Base-by-base conservation (phyloP, 2,888 invertebrate species). In the Electrophaes corylata region DNA sequence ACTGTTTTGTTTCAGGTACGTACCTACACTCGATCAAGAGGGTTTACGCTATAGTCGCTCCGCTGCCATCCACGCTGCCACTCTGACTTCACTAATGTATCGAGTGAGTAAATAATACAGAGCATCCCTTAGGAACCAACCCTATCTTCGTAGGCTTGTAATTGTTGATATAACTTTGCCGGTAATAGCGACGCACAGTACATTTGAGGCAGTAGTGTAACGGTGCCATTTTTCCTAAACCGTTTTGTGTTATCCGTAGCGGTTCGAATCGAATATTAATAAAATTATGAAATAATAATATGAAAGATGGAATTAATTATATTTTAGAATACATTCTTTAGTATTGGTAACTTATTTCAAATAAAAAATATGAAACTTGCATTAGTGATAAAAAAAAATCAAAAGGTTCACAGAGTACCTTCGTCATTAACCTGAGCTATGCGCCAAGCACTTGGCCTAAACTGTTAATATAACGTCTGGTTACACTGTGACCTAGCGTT, bases 1-100 rank as follows among this genome's bases (percentile, higher is more conserved):
- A 10, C 2, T 2, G 16, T 48, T 23, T 48, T 51, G 55, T 60
- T 60, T 16, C 59, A 60, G 59, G 59, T 60, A 16, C 5, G 59
- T 55, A 50, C 3, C 20, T 8, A n/a, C 26, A 14, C 12, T 10
- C n/a, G 14, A 11, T 5, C 8, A 40, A 6, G 26, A n/a, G 4
- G 8, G 29, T 0, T 16, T 16, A 10, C 35, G 20, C 11, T 0
- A 2, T 4, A 16, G 4, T 20, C 35, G 16, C 52, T 47, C 19
- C 37, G 45, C 44, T 35, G 11, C 12, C 14, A 39, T 43, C 48
- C 35, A 33, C 45, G 44, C 46, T 45, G 8, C 10, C 14, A 47
- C 51, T 41, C 26, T 10, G 43, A 39, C 53, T 29, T 14, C 6
- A 4, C 43, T 40, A 11, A 23, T 37, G 39, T 31, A 46, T 53